phyloP scores from a whole-genome alignment of 1,140 invertebrate genomes.

The Ericerus pela region DNA sequence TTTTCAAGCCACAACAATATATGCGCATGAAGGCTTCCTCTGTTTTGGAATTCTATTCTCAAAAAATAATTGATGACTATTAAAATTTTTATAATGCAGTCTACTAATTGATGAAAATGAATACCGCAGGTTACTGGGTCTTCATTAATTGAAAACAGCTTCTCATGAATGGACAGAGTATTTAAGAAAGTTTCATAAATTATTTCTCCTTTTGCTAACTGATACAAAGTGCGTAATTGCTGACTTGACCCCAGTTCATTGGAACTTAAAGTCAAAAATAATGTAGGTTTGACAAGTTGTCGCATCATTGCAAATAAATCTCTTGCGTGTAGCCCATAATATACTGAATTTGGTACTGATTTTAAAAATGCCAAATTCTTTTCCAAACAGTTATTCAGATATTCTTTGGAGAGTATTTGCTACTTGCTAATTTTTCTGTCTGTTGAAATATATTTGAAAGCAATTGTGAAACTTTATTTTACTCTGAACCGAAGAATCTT shows the following conservation, averaged over 20 bases:
- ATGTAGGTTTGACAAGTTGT: conserved; percentile 26
- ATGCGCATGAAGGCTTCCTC: conserved; percentile 29
- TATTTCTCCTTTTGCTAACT: conserved; percentile 2
- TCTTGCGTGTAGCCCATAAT: conserved; percentile 22
- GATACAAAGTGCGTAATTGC: background rate
- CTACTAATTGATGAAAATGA: conserved; percentile 11
- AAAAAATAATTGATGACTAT: conserved; percentile 27
- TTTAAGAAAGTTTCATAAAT: background rate
- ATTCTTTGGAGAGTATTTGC: conserved; percentile 19
- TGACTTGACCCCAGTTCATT: conserved; percentile 16
- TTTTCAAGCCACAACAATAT: conserved; percentile 24
- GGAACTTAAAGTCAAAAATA: conserved; percentile 23
- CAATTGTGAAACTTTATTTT: conserved; percentile 16
- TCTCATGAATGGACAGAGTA: background rate
- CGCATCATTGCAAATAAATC: conserved; percentile 30
- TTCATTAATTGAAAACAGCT: conserved; percentile 1
- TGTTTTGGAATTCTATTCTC: conserved; percentile 34
- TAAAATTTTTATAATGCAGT: conserved; percentile 8
- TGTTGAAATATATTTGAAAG: conserved; percentile 23
- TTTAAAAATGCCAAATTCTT: conserved; percentile 21
- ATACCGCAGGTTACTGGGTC: conserved; percentile 13
- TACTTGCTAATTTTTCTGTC: conserved; percentile 21
- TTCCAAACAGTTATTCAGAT: conserved; percentile 20
- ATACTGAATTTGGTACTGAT: conserved; percentile 20
- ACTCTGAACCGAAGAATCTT: conserved; percentile 22